Percentiles rank a stretch among this genome's conserved stretches.
Conservation (phyloP, 2,888 invertebrate species). For the Sarcophaga rosellei region DNA sequence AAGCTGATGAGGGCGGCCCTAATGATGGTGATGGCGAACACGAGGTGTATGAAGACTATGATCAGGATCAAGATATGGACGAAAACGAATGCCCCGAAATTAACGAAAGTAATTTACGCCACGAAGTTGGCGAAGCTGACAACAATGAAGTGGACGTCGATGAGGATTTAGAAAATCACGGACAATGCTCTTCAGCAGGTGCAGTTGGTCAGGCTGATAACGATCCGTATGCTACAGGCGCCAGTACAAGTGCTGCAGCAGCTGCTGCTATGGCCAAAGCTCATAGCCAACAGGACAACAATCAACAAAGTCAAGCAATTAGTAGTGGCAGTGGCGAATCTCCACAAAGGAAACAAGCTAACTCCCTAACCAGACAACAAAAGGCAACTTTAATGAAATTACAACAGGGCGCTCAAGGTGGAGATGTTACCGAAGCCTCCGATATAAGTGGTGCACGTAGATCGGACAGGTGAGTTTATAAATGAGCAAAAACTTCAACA, state of each 20-base stretch:
- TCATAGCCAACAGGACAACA: conserved; percentile 78
- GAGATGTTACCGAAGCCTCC: conserved; percentile 88
- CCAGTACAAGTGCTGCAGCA: conserved; percentile 70
- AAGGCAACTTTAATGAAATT: conserved; percentile 75
- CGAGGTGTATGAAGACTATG: conserved; percentile 84
- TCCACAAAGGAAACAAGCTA: conserved; percentile 77
- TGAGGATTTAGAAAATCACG: conserved; percentile 85
- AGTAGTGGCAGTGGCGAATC: conserved; percentile 89
- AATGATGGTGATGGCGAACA: conserved; percentile 83
- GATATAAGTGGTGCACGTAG: conserved; percentile 83
- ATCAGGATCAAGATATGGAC: conserved; percentile 83
- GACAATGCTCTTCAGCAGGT: conserved; percentile 82
- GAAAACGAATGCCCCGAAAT: conserved; percentile 82
- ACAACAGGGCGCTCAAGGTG: conserved; percentile 85
- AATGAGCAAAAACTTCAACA: not conserved
- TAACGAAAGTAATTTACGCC: conserved; percentile 83
- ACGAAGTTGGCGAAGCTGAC: conserved; percentile 77
- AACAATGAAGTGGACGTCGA: conserved; percentile 86
- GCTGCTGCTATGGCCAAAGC: conserved; percentile 72
- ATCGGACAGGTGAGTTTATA: conserved; percentile 74
- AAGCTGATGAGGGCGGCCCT: conserved; percentile 82
- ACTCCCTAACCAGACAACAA: conserved; percentile 76
- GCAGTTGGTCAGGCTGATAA: conserved; percentile 82
- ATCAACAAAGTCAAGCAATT: conserved; percentile 87
- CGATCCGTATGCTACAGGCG: conserved; percentile 73